phyloP scores from a whole-genome alignment of 2,113 vertebrate genomes.

The Eurypyga helias region DNA sequence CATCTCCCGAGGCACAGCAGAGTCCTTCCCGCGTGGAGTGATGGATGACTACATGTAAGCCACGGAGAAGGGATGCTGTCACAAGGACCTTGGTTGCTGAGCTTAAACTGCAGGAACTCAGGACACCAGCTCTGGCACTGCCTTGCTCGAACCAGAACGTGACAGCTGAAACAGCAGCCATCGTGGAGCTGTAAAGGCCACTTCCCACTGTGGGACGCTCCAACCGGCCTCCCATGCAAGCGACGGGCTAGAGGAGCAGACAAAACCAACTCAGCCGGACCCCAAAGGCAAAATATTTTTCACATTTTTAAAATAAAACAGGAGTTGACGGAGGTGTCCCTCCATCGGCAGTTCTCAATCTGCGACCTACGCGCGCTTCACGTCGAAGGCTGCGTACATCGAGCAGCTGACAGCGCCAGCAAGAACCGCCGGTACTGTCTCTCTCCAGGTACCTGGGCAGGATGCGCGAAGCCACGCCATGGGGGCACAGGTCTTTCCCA shows the following conservation, averaged over 20 bases:
- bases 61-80: neutral
- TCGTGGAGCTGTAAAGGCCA: neutral
- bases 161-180: neutral
- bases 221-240: neutral
- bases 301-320: neutral
- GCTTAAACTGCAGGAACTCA: neutral
- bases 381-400: neutral
- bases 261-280: neutral
- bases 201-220: neutral
- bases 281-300: neutral
- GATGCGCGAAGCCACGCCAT: neutral
- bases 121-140: neutral
- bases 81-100: neutral
- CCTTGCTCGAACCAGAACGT: accelerated
- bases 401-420: neutral
- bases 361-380: neutral
- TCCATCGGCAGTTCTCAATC: neutral
- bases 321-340: neutral
- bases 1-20: neutral
- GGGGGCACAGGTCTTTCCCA: neutral
- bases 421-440: neutral
- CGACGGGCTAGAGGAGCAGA: neutral
- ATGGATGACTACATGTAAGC: neutral
- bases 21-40: neutral
- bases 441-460: neutral